phyloP scores from a whole-genome alignment of 2,888 invertebrate species.

The Disparrhopalites patrizii region DNA sequence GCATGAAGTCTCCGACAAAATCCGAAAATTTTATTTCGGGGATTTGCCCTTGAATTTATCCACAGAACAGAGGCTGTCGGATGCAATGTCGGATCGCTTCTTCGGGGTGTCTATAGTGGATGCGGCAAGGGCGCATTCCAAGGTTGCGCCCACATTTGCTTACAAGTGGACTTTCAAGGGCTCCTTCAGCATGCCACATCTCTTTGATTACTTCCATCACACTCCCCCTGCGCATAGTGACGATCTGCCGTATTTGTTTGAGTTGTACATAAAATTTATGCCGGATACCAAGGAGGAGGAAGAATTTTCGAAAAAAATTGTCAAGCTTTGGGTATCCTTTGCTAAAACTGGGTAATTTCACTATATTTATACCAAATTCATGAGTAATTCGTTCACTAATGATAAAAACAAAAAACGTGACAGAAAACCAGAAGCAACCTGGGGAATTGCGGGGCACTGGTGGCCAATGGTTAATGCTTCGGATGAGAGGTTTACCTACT shows the following conservation, averaged over 20 bases:
- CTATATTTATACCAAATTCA: no score
- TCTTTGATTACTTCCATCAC: neutral
- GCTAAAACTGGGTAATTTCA: neutral
- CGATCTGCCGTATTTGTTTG: neutral
- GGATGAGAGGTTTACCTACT: neutral
- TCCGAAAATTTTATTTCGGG: neutral
- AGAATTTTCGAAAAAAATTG: neutral
- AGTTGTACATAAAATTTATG: neutral
- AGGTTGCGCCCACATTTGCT: neutral
- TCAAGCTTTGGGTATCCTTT: neutral
- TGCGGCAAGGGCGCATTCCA: neutral
- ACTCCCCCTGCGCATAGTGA: neutral
- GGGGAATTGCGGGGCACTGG: neutral
- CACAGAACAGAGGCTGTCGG: neutral
- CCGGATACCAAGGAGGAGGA: neutral
- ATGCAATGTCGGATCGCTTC: neutral
- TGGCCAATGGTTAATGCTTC: neutral
- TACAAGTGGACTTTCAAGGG: neutral
- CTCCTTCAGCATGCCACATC: neutral
- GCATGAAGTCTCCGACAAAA: neutral
- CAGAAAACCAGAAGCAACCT: neutral
- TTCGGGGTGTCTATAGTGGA: neutral
- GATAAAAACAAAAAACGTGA: neutral
- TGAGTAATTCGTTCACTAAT: neutral
- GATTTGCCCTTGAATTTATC: neutral